These are phyloP conservation scores for Diabrotica balteata DNA, from an alignment of 2,888 invertebrate genomes.

Conservation along the genomic window DNA sequence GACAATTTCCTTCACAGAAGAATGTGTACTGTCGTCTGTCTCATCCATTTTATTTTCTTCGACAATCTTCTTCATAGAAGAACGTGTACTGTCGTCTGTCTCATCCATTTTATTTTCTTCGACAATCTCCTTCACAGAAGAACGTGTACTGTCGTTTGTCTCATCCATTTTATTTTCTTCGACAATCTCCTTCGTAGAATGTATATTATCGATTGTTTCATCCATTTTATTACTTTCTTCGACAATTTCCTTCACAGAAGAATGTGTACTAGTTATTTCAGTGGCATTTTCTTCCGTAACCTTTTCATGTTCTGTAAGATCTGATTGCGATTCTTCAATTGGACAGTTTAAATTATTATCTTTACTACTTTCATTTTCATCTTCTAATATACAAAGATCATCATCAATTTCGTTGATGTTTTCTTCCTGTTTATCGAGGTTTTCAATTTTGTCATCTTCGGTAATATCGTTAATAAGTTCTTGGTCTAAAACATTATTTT, in stretches of 20 bases:
- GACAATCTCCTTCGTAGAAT: too few species aligned
- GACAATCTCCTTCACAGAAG: too few species aligned
- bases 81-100: background rate
- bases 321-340: too few species aligned
- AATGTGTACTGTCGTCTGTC: too few species aligned
- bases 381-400: constrained; percentile 15
- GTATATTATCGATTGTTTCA: background rate
- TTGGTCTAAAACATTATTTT: constrained; percentile 3
- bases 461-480: constrained; percentile 38
- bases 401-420: background rate
- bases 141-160: too few species aligned
- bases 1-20: too few species aligned
- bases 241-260: background rate
- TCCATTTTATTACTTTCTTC: constrained; percentile 11
- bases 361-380: constrained; percentile 1
- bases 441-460: constrained; percentile 47
- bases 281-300: too few species aligned
- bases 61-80: too few species aligned
- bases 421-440: constrained; percentile 10
- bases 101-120: background rate
- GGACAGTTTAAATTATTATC: too few species aligned
- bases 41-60: constrained; percentile 1
- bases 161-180: background rate
- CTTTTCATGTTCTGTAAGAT: too few species aligned
- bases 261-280: too few species aligned